Conservation (phyloP, 2,113 vertebrate genomes). For the Chunga burmeisteri region DNA sequence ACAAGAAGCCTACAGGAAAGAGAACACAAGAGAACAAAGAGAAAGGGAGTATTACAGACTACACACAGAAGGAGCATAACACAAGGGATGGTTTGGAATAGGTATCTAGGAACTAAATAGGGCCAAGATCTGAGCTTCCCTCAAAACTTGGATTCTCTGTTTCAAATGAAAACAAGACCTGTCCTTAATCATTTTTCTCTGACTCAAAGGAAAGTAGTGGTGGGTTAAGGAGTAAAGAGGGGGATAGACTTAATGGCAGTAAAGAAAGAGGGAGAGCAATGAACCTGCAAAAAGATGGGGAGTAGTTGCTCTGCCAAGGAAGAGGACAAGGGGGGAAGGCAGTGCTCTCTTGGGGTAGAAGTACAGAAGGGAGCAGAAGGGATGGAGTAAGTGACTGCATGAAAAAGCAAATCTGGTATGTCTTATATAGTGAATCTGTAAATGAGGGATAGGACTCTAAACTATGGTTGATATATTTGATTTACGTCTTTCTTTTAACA, state of each 20-base stretch:
- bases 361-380: background rate
- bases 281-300: background rate
- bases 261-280: background rate
- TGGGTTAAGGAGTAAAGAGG: background rate
- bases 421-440: background rate
- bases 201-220: background rate
- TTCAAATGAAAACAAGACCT: background rate
- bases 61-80: background rate
- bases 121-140: background rate
- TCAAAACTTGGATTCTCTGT: background rate
- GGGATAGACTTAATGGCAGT: background rate
- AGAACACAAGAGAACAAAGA: background rate
- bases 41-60: background rate
- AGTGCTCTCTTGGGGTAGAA: fast-evolving
- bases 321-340: background rate
- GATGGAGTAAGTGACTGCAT: background rate
- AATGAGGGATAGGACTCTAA: background rate
- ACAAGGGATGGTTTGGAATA: background rate
- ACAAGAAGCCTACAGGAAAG: background rate
- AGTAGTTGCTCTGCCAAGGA: background rate
- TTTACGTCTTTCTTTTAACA: background rate
- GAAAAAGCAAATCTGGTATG: background rate
- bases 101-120: background rate
- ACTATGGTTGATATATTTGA: background rate
- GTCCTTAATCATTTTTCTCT: background rate